These are phyloP conservation scores for Mandrillus leucophaeus DNA, from an alignment of 2,113 vertebrate species.

Conservation along the genomic window DNA sequence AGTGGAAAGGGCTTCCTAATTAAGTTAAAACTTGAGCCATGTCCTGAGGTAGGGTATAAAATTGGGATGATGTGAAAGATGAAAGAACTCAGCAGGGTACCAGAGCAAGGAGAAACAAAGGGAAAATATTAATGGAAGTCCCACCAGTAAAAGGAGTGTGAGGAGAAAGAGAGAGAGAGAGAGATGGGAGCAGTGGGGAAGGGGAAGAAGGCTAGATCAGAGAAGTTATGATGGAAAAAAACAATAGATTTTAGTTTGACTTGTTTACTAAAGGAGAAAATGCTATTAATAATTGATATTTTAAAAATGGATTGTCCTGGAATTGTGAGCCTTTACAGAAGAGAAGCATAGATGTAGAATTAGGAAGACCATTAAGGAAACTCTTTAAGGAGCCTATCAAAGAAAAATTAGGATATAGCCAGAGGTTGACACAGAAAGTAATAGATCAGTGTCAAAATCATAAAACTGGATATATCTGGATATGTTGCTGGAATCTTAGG, in stretches of 20 bases:
- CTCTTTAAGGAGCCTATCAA: neutral
- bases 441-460: neutral
- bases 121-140: neutral
- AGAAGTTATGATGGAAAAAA: neutral
- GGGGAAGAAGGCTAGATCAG: neutral
- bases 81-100: neutral
- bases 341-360: neutral
- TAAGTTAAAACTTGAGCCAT: neutral
- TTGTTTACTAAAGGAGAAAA: neutral
- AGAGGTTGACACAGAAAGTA: neutral
- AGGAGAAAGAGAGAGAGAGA: neutral
- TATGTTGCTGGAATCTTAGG: neutral
- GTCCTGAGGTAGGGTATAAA: neutral
- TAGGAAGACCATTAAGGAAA: neutral
- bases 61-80: neutral
- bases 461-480: neutral
- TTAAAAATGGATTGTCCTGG: neutral
- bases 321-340: neutral
- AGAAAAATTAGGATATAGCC: neutral
- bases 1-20: neutral
- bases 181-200: accelerated
- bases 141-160: neutral
- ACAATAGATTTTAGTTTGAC: neutral
- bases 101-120: neutral
- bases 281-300: neutral